Evolutionary conservation across 2,888 invertebrate species (phyloP).

Genomic region (Tetranychus truncatus): DNA sequence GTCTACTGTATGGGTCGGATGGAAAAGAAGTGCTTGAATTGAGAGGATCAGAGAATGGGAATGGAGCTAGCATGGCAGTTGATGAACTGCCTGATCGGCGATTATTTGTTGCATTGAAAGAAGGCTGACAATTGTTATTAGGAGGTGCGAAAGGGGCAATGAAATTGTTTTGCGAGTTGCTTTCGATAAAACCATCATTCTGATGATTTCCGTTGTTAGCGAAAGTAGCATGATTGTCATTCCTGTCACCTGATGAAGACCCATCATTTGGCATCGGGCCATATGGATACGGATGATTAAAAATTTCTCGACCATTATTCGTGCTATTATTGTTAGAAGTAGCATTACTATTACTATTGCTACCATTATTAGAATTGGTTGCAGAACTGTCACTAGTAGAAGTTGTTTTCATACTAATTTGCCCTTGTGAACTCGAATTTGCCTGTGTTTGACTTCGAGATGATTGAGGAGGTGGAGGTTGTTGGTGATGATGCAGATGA

Average conservation of each 20-base stretch:
- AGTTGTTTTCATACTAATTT: background rate
- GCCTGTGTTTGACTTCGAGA: background rate
- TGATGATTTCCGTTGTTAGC: background rate
- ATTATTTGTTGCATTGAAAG: background rate
- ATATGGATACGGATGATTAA: constrained; percentile 3
- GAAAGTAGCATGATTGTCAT: background rate
- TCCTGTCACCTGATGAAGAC: background rate
- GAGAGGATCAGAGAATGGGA: background rate
- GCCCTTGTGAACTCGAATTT: background rate
- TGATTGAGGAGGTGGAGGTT: background rate
- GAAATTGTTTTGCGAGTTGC: background rate
- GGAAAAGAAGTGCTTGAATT: background rate
- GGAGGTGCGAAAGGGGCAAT: background rate
- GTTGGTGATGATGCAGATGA: background rate
- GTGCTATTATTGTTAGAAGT: background rate
- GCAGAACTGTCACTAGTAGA: background rate
- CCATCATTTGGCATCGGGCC: background rate
- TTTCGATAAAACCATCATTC: background rate
- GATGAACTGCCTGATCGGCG: background rate
- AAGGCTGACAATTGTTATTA: background rate
- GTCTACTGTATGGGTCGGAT: background rate
- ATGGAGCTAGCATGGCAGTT: background rate
- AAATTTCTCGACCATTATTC: background rate
- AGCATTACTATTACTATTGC: background rate
- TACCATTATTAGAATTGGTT: background rate